Evolutionary conservation across 2,113 vertebrate species (phyloP), one percentile per base, ranked within the genome.

Genomic region (Notothenia coriiceps): DNA sequence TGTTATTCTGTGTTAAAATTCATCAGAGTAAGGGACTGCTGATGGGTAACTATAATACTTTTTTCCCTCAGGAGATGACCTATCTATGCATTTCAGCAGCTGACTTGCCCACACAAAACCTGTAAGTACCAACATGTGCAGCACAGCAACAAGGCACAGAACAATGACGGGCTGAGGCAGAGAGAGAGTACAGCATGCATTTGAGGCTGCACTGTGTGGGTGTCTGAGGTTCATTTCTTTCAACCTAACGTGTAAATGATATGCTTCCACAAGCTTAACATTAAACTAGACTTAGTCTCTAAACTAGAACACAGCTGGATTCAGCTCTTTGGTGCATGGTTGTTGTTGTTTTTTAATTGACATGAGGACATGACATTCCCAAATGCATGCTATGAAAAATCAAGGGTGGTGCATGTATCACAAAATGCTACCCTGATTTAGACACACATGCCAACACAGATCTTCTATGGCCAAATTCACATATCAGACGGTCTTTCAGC

Each of bases 21-120:
- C 54, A 56, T 70, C 10, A 47, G 55, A 63, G 49, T 50, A 78
- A 9, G 56, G 49, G 74, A 63, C 59, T 75, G 77, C 65, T 65
- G 64, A 59, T 49, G 17, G 69, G 65, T 87, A 74, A 87, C 82
- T 33, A 25, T 82, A n/a, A 2, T 56, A 10, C 64, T 82, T 25
- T 89, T 17, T 80, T 93, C 92, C 74, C 84, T 57, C 87, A 99
- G 97, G 97, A 97, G 91, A 93, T 99, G 95, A 98, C 97, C 90
- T 99, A 99, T 92, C 96, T 99, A 54, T 99, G 97, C 89, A 98
- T 99, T 92, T 95, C 96, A 74, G 97, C 97, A 70, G 96, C 98
- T 43, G 98, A 99, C 94, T 95, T 97, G 52, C 97, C 97, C 66
- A 96, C 96, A 8, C 97, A 99, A 93, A 97, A 99, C 90, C 94